A percentile compares a stretch with the other conserved stretches of the same genome.
phyloP scores from a whole-genome alignment of 2,888 invertebrate species.

The Osmoderma eremita region DNA sequence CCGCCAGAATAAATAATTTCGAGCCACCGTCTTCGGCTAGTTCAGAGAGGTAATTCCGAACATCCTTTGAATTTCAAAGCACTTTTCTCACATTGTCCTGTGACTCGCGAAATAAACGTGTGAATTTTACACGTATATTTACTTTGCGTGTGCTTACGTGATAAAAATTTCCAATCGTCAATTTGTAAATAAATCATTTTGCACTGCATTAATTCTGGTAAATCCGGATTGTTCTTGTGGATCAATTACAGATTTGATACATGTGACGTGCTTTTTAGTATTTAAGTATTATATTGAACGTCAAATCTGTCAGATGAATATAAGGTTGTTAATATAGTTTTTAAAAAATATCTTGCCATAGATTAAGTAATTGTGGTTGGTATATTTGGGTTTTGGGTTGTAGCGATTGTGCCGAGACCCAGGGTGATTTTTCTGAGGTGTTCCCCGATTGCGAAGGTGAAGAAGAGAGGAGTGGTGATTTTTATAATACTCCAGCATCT shows the following conservation, averaged over 20 bases:
- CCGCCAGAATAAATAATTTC: conserved; percentile 61
- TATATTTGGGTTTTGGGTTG: conserved; percentile 10
- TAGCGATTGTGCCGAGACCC: conserved; percentile 69
- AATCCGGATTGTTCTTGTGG: background rate
- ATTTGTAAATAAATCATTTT: background rate
- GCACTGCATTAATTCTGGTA: background rate
- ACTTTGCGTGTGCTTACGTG: conserved; percentile 1
- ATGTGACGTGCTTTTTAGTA: conserved; percentile 3
- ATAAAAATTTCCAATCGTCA: conserved; percentile 7
- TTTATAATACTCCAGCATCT: conserved; percentile 74
- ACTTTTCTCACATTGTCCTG: background rate
- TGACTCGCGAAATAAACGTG: background rate
- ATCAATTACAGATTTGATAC: background rate
- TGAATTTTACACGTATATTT: conserved; percentile 10
- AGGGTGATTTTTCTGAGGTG: conserved; percentile 75
- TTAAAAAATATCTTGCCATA: background rate
- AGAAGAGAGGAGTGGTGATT: conserved; percentile 62
- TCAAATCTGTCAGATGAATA: conserved; percentile 11
- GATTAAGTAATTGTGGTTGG: background rate
- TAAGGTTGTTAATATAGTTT: conserved; percentile 13
- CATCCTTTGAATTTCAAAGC: background rate
- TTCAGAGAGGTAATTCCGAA: conserved; percentile 80
- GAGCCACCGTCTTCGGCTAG: conserved; percentile 92
- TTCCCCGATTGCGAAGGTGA: conserved; percentile 62
- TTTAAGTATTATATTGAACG: background rate